Evolutionary conservation across 2,888 invertebrate genomes (phyloP), one percentile per base, ranked within the genome.

Genomic region (Ophion ellenae): DNA sequence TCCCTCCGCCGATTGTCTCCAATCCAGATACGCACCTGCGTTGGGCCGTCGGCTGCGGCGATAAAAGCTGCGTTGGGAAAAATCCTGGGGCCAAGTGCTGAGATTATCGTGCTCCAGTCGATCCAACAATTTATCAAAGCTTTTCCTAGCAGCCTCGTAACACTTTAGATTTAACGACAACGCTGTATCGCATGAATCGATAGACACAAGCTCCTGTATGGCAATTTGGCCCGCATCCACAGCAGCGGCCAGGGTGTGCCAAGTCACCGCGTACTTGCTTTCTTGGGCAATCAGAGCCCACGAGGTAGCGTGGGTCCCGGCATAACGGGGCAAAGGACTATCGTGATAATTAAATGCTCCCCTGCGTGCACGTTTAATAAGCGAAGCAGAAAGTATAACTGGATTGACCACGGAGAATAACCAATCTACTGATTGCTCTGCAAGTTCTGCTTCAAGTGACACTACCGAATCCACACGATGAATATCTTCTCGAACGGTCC

Each of bases 281-380:
- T 75, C 74, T 45, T 47, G 61, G 40, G 63, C 47, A 7, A 75
- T 75, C 7, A 75, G 63, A 24, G 74, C 74, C 74, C 74, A 75
- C 14, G 74, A 63, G 45, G 74, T 75, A 3, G 74, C 74, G 28
- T 75, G 24, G 1, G 74, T 75, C 4, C 74, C 74, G 7, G 74
- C 74, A 24, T 63, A 75, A 45, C 74, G 63, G 1, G 74, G 75
- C 10, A 75, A 45, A 9, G 75, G 75, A 45, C 75, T 75, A 17
- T 75, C 75, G n/a, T 75, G 75, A 17, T 75, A 75, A 45, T 75
- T 75, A 10, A 64, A 75, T 0, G 75, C 75, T 75, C 45, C 45
- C 7, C 20, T 63, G 14, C 45, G 45, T 63, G 63, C 75, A 11
- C 75, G 63, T 63, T 75, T 14, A 9, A 75, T 10, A 3, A 75